A percentile compares a stretch with the other conserved stretches of the same genome.
These are phyloP conservation scores for Stomatorhinus walkeri DNA, from an alignment of 2,797 vertebrate species.

Conservation along the genomic window DNA sequence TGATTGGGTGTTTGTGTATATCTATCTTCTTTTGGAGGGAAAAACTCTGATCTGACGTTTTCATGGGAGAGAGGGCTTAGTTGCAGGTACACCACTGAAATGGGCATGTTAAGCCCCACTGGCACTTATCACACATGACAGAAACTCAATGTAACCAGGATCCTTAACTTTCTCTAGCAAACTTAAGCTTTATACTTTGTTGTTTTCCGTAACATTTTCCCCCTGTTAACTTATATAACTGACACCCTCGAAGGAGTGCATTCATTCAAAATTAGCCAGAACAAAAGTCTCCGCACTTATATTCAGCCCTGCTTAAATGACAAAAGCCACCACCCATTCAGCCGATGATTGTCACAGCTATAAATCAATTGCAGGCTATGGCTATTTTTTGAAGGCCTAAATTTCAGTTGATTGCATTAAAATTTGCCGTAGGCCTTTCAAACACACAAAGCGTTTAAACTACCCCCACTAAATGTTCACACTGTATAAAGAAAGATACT, in stretches of 20 bases:
- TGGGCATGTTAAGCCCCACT: neutral
- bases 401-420: neutral
- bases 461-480: neutral
- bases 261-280: constrained; percentile 11
- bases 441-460: neutral
- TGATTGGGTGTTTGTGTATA: neutral
- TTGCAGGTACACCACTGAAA: neutral
- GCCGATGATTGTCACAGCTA: neutral
- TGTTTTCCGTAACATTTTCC: neutral
- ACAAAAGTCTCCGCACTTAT: neutral
- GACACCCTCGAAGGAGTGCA: neutral
- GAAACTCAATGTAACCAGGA: neutral
- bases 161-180: neutral
- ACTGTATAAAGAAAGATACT: constrained; percentile 6
- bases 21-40: neutral
- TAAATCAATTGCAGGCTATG: constrained; percentile 7
- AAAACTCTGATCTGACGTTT: neutral
- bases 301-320: neutral
- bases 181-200: neutral
- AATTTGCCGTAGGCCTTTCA: neutral
- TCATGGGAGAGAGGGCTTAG: neutral
- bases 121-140: neutral
- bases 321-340: neutral
- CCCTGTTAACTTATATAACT: neutral
- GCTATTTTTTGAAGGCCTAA: neutral